Base-by-base conservation (phyloP, 2,113 vertebrate species). In the Poeciliopsis turrubarensis region DNA sequence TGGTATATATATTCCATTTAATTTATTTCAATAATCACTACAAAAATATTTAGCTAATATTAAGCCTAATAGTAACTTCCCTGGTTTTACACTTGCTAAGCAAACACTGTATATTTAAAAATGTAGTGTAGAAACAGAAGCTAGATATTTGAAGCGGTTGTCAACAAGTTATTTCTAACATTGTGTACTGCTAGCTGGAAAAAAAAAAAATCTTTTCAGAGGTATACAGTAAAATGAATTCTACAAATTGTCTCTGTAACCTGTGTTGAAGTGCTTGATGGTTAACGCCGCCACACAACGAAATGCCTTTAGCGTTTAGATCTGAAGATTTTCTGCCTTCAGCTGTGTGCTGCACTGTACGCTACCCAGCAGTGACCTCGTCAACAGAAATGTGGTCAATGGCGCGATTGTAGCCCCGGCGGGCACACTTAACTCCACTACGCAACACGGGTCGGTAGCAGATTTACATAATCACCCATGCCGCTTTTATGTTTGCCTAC, bases 201-300 rank as follows among this genome's bases (percentile, higher is more conserved):
- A 37, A 78, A 68, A 15, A 37, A 62, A 69, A 80, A 2, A 57
- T 57, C n/a, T 57, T n/a, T 9, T 10, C 22, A 19, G 44, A 47
- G 44, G 4, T 41, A 15, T 14, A 41, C 39, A 41, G 39, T 41
- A 41, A 41, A n/a, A 8, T 10, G 2, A 54, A 17, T 25, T 54
- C 22, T 25, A 25, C 19, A 71, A 51, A 54, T 65, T 19, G 11
- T 68, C 31, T 75, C 34, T 13, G 19, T 51, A 37, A 19, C 68
- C 84, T 84, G 78, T 87, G 82, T 89, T 85, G 77, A 88, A 71
- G 69, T 88, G 86, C 76, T 89, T 80, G 80, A 47, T 79, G 47
- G 31, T 80, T 29, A 71, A 80, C 68, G 34, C 68, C 68, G 71
- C 68, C 37, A 61, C 71, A 83, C 51, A 66, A 70, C 79, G 19